Evolutionary conservation across 2,888 invertebrate genomes (phyloP).

Genomic region (Dynastes hyllus): DNA sequence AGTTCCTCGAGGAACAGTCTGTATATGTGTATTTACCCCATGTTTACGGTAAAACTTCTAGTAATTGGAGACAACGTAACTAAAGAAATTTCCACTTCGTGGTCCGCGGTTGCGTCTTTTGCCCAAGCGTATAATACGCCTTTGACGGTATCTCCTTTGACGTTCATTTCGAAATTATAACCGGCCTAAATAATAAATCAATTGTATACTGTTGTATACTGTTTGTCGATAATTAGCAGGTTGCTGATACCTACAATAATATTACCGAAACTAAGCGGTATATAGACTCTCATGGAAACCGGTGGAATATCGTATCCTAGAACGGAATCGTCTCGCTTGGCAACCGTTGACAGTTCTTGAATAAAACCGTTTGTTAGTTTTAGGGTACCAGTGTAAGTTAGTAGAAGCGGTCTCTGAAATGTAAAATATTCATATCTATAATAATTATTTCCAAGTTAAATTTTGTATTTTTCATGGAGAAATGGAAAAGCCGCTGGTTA

Average conservation of each 20-base stretch:
- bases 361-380: neutral
- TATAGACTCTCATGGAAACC: neutral
- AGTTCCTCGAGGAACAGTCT: neutral
- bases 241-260: neutral
- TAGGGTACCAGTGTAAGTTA: neutral
- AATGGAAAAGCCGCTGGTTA: too few species aligned
- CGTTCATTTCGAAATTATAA: constrained; percentile 5
- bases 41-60: neutral
- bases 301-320: neutral
- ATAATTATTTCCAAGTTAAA: neutral
- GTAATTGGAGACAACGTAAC: neutral
- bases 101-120: neutral
- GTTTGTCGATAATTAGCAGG: too few species aligned
- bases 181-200: neutral
- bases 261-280: neutral
- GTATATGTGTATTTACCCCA: neutral
- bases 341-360: neutral
- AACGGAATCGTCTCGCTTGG: neutral
- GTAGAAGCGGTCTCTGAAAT: neutral
- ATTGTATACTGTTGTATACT: too few species aligned
- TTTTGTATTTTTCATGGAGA: too few species aligned
- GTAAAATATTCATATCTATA: neutral
- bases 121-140: neutral
- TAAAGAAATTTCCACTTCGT: neutral
- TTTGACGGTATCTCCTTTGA: constrained; percentile 4